These are phyloP conservation scores for Epinotia nisella DNA, from an alignment of 2,888 invertebrate genomes.

Conservation along the genomic window DNA sequence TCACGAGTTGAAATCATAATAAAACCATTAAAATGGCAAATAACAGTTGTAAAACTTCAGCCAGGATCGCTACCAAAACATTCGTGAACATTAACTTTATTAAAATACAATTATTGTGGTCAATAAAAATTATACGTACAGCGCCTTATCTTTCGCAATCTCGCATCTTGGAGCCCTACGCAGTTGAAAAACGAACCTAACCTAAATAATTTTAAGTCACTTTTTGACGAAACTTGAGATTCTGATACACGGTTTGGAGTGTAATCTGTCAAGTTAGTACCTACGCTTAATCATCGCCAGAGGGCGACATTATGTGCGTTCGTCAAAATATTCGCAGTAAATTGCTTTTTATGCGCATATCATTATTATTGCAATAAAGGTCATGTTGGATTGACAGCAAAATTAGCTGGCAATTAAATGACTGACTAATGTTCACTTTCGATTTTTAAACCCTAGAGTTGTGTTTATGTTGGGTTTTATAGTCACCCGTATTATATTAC, in stretches of 20 bases:
- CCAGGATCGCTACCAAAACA: constrained; percentile 53
- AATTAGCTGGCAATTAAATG: constrained; percentile 65
- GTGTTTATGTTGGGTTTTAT: neutral
- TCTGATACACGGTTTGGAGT: neutral
- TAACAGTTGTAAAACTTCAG: constrained; percentile 49
- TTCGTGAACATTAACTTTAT: constrained; percentile 61
- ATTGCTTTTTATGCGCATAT: constrained; percentile 53
- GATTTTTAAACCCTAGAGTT: neutral
- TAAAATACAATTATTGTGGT: constrained; percentile 73
- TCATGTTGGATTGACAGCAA: constrained; percentile 63
- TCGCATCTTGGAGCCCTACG: neutral
- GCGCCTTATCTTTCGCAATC: constrained; percentile 46
- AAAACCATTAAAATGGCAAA: constrained; percentile 46
- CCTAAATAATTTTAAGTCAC: neutral
- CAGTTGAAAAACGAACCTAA: neutral
- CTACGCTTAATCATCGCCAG: constrained; percentile 60
- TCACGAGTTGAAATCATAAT: constrained; percentile 30
- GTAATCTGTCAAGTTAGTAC: neutral
- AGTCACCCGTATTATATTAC: neutral
- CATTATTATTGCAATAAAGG: constrained; percentile 52
- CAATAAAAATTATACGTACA: constrained; percentile 61
- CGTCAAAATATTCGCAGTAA: constrained; percentile 46
- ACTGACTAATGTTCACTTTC: constrained; percentile 29
- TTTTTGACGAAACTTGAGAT: neutral
- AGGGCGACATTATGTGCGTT: constrained; percentile 53